phyloP scores from a whole-genome alignment of 2,888 invertebrate species.

The Limnephilus marmoratus region DNA sequence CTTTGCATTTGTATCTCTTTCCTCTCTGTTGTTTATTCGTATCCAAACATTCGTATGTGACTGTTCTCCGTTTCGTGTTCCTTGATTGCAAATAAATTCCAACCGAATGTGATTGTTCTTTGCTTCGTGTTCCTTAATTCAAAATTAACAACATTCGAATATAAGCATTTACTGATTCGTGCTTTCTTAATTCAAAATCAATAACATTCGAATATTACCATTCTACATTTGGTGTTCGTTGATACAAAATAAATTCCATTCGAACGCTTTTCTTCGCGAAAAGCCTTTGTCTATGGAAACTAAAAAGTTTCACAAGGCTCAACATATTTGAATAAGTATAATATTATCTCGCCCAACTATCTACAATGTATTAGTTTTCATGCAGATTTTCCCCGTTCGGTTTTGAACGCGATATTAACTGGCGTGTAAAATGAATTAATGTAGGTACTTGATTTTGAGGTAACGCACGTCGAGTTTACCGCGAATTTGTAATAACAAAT shows the following conservation, averaged over 20 bases:
- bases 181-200: neutral
- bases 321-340: neutral
- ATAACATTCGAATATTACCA: neutral
- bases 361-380: neutral
- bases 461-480: conserved; percentile 27
- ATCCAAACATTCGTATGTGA: conserved; percentile 32
- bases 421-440: conserved; percentile 13
- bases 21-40: conserved; percentile 30
- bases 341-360: neutral
- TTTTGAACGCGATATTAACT: conserved; percentile 12
- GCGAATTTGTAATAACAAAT: conserved; percentile 40
- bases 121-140: neutral
- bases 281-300: conserved; percentile 39
- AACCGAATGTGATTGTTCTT: neutral
- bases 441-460: conserved; percentile 25
- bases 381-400: neutral
- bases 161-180: conserved; percentile 2
- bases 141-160: conserved; percentile 21
- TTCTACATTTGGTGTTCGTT: neutral
- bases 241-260: conserved; percentile 6
- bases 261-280: conserved; percentile 47
- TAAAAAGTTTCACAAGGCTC: neutral
- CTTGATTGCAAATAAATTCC: neutral
- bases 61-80: conserved; percentile 32
- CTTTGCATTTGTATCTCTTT: neutral